Evolutionary conservation across 2,113 vertebrate species (phyloP), one percentile per base, ranked within the genome.

Genomic region (Cyprinodon variegatus): DNA sequence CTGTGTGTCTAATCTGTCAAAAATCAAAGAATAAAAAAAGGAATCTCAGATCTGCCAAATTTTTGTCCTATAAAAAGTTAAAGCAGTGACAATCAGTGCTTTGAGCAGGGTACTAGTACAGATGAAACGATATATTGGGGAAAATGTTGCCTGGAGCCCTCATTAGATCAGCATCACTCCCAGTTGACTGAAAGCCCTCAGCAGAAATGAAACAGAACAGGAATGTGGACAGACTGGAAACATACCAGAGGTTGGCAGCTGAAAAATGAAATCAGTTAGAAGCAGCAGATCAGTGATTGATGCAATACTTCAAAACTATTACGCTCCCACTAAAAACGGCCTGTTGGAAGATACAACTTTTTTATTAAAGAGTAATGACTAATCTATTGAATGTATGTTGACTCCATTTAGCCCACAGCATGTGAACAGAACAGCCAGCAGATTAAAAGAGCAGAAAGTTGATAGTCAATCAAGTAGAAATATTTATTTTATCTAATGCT

Each of bases 261-360:
- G 29, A 45, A 57, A 59, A 75, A 59, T n/a, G 63, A 63, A 71
- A 40, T 76, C 66, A 67, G 7, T 74, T 36, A 40, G 29, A 57
- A 59, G 76, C 11, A n/a, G 37, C 10, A 72, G 83, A 82, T 78
- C 76, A 81, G 67, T 68, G 82, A 90, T 74, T 74, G 63, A 62
- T 62, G 61, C 17, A 67, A 14, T 13, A 48, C 69, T 78, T 14
- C 2, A 61, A 64, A 70, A 61, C 12, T 40, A 50, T 70, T 69
- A 72, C 38, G 69, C 66, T 83, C 61, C 45, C 12, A 17, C 22
- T n/a, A 11, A 22, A 50, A 60, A 46, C 48, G 39, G 20, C 7
- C 39, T 11, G 61, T 41, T 3, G 45, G 43, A 67, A 63, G 71
- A 74, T 64, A 70, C 12, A 22, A 20, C 13, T 29, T 65, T 60